Evolutionary conservation across 2,797 vertebrate species (phyloP), one percentile per base, ranked within the genome.

Genomic region (Coreius guichenoti): DNA sequence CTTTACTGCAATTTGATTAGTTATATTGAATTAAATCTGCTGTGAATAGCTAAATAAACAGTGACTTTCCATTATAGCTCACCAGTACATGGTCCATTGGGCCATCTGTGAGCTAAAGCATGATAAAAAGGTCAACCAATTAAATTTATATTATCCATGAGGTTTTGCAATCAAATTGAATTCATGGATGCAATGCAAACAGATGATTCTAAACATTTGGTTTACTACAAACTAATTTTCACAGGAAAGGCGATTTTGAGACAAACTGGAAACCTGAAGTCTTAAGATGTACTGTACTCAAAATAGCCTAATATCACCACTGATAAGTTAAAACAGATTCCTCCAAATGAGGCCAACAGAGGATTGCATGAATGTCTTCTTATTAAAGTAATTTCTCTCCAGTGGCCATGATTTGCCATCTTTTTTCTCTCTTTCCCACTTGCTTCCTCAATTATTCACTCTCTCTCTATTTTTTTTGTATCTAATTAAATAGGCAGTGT

Each of bases 21-120:
- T 89, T 89, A 94, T 92, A 95, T 94, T 95, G 88, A 91, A 94
- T 95, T 94, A 89, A 88, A 81, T 89, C 81, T 88, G 85, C 61
- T 58, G 78, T 5, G 90, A 93, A 89, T 79, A 87, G 87, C 90
- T 88, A 93, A 93, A 93, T 92, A 93, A 95, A 91, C 93, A 90
- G 88, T 92, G 92, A 91, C 91, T 92, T 95, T 94, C 92, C 92
- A 92, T 93, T 93, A 93, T 91, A 89, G 87, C 88, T 75, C 45
- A 83, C 79, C 74, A 81, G 77, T 86, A 84, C 88, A 74, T 80
- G 77, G 73, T 89, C 84, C 87, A 58, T 86, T 88, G 86, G 90
- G 89, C 91, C 88, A 89, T 88, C 86, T 87, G 84, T 88, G 88
- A 90, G 73, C 76, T 73, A 86, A 81, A 63, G 45, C 81, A 86